A percentile compares a stretch with the other conserved stretches of the same genome.
Evolutionary conservation across 2,113 vertebrate species (phyloP).

Genomic region (Psilopsiagon aymara): DNA sequence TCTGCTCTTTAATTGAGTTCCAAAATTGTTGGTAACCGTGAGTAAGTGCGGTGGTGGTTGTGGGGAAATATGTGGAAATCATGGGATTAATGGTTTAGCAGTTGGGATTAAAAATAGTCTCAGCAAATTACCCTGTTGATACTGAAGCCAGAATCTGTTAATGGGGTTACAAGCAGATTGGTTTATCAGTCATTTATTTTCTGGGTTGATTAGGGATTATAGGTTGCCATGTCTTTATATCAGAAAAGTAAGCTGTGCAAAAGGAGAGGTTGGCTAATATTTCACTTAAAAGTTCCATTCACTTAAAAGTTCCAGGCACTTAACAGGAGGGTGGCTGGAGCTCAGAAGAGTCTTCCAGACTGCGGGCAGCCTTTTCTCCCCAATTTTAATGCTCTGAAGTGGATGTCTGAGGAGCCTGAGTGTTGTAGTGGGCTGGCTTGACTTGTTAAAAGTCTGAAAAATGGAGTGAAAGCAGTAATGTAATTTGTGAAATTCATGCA

Average conservation of each 20-base stretch:
- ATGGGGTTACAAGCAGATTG: conserved; percentile 68
- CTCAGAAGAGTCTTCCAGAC: neutral
- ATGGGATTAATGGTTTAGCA: conserved; percentile 78
- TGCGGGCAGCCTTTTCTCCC: neutral
- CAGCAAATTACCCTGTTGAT: conserved; percentile 70
- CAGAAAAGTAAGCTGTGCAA: neutral
- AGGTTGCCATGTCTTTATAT: conserved; percentile 14
- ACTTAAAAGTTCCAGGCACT: neutral
- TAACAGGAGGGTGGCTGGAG: neutral
- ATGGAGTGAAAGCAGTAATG: neutral
- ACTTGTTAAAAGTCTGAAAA: neutral
- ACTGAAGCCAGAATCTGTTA: conserved; percentile 67
- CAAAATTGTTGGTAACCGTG: conserved; percentile 10
- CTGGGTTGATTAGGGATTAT: conserved; percentile 72
- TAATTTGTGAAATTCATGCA: neutral
- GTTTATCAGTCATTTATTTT: conserved; percentile 69
- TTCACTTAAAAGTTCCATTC: neutral
- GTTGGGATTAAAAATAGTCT: conserved; percentile 73
- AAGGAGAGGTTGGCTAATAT: neutral
- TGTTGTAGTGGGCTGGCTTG: neutral
- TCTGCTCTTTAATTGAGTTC: neutral
- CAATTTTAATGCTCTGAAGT: neutral
- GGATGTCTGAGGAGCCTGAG: neutral
- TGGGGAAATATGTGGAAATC: conserved; percentile 68
- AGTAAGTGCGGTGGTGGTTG: conserved; percentile 39